Evolutionary conservation across 37 sponge, comb jelly and placozoan species (phyloP).

Genomic region (Lycopodina hypogea): DNA sequence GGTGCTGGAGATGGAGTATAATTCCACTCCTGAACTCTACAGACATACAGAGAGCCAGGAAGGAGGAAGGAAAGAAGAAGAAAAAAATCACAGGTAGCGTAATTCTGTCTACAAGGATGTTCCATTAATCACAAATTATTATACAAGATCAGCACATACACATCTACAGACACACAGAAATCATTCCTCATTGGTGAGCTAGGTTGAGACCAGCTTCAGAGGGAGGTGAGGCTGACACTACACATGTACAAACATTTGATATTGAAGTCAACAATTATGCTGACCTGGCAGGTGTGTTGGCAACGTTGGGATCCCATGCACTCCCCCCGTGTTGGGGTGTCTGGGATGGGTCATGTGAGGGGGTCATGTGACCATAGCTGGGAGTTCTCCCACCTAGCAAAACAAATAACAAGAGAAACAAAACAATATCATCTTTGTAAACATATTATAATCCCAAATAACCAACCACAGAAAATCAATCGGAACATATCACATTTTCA

Average conservation of each 20-base stretch:
- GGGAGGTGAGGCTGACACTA: no score
- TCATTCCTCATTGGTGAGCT: no score
- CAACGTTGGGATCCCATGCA: constrained; percentile 94
- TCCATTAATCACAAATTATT: neutral
- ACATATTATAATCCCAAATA: no score
- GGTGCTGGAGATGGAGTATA: constrained; percentile 48
- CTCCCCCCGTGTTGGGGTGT: constrained; percentile 84
- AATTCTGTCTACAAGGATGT: no score
- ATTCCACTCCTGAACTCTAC: constrained; percentile 55
- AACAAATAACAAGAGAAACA: neutral
- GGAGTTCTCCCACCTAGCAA: constrained; percentile 81
- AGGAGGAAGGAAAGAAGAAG: no score
- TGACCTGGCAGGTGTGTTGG: constrained; percentile 64
- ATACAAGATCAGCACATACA: neutral
- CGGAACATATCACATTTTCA: no score
- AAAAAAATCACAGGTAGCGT: no score
- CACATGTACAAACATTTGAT: neutral
- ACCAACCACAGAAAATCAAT: no score
- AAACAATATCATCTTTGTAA: neutral
- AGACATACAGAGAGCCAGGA: neutral
- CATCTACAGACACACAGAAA: no score
- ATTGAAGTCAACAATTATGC: neutral
- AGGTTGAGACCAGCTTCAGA: no score
- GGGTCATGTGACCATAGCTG: constrained; percentile 92
- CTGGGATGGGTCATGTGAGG: constrained; percentile 89